A percentile compares a stretch with the other conserved stretches of the same genome.
Evolutionary conservation across 2,113 vertebrate species (phyloP).

Genomic region (Stigmatopora argus): DNA sequence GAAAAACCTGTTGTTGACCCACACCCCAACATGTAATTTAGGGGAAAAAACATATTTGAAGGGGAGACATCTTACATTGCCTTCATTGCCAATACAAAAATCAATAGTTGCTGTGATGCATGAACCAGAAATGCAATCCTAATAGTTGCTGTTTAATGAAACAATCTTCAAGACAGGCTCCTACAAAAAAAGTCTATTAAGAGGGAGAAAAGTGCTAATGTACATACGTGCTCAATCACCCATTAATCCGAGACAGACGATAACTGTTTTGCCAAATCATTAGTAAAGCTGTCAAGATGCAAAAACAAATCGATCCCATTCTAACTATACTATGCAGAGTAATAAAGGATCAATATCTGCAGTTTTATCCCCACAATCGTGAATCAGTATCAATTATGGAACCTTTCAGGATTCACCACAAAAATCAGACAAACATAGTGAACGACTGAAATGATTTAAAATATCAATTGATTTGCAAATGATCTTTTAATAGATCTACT

Average conservation of each 20-base stretch:
- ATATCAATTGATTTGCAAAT: neutral
- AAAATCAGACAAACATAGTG: neutral
- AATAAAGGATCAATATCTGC: neutral
- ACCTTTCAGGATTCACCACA: neutral
- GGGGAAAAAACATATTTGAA: neutral
- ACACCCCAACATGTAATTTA: neutral
- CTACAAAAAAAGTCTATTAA: neutral
- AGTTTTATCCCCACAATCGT: neutral
- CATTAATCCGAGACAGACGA: neutral
- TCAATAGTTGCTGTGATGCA: neutral
- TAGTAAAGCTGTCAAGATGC: no score
- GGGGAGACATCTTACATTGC: neutral
- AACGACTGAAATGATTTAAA: neutral
- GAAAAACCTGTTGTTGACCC: neutral
- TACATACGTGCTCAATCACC: neutral
- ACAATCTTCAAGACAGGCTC: neutral
- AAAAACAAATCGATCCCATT: neutral
- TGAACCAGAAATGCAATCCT: neutral
- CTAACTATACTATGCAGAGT: neutral
- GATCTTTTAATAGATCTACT: neutral
- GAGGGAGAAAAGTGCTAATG: neutral
- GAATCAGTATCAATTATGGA: neutral
- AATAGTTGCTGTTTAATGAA: neutral
- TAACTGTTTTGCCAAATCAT: neutral
- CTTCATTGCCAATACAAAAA: neutral